Evolutionary conservation across 2,113 vertebrate species (phyloP), one percentile per base, ranked within the genome.

Genomic region (Festucalex cinctus): DNA sequence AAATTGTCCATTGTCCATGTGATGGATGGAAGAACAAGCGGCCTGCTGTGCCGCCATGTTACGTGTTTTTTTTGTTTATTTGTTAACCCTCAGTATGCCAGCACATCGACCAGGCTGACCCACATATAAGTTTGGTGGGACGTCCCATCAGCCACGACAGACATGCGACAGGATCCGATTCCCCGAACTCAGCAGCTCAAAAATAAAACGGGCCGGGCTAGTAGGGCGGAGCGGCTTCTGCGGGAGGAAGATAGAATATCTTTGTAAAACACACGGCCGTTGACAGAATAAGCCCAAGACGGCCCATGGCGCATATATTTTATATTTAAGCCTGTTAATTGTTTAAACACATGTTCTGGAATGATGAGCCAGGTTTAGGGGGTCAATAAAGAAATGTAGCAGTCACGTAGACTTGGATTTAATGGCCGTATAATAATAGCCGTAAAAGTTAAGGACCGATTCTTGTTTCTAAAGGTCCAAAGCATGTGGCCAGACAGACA

Each of bases 151-250:
- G 37, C 39, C 60, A 17, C 26, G 68, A 14, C 75, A 84, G 69
- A 78, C 66, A 69, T 73, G 74, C 44, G 12, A 66, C 16, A 61
- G 75, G 79, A 71, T 90, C 90, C 80, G 56, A 91, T 92, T 92
- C 83, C 76, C 79, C 74, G 51, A 16, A 71, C 82, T 92, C 91
- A 93, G 90, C 91, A 91, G 76, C 78, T 88, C 85, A 32, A 68
- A 89, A 88, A 90, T 89, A 90, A 90, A 78, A 61, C 70, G 69
- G 78, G 22, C 76, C 67, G 63, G 71, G 76, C 53, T 24, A 9
- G 71, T 61, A 71, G 81, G 81, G 77, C 57, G 78, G 76, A 60
- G 75, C 59, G 65, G 19, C 20, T 37, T 61, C 37, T 44, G 60
- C 17, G 65, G 39, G 70, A 49, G 22, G 7, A 3, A 71, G 83